Evolutionary conservation across 2,797 vertebrate genomes (phyloP).

Genomic region (Margarornis squamiger): DNA sequence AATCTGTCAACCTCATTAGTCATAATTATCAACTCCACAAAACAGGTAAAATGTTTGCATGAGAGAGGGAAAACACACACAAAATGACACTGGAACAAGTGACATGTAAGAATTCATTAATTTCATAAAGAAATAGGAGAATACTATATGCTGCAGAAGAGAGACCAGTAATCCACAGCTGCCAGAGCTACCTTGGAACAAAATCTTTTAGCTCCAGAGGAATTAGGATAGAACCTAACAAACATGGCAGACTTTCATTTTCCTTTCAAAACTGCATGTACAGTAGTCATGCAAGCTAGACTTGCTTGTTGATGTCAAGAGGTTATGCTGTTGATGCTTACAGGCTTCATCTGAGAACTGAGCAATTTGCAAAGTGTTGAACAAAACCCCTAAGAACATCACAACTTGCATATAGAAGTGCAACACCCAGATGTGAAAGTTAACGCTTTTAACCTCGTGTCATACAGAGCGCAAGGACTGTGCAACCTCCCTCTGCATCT

Average conservation of each 20-base stretch:
- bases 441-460: not conserved
- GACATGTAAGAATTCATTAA: not conserved
- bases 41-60: not conserved
- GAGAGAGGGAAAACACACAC: not conserved
- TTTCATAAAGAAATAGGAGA: conserved; percentile 14
- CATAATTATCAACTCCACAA: not conserved
- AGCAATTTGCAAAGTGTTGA: conserved; percentile 11
- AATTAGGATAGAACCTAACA: not conserved
- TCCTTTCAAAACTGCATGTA: not conserved
- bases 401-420: not conserved
- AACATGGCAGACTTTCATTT: not conserved
- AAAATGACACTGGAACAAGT: not conserved
- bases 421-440: conserved; percentile 36
- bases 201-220: not conserved
- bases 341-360: not conserved
- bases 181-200: not conserved
- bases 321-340: not conserved
- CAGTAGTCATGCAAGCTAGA: not conserved
- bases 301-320: not conserved
- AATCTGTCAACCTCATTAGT: not conserved
- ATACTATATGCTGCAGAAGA: not conserved
- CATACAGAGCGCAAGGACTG: not conserved
- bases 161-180: not conserved
- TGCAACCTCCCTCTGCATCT: not conserved
- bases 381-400: conserved; percentile 20